Evolutionary conservation across 1,140 invertebrate species (phyloP).

Genomic region (Halictus rubicundus): DNA sequence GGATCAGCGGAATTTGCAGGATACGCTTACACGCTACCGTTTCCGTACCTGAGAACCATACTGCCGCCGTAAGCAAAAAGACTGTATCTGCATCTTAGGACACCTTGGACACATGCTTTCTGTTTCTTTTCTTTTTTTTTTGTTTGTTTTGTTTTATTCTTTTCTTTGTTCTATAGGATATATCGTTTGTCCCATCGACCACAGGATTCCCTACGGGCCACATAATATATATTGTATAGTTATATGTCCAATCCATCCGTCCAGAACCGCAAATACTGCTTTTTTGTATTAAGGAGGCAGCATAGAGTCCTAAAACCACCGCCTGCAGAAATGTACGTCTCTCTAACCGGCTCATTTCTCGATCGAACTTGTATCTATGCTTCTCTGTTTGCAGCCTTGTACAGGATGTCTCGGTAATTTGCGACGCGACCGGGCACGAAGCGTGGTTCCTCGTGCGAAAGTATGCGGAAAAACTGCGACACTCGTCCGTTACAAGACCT

Average conservation of each 20-base stretch:
- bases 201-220: constrained; percentile 42
- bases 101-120: constrained; percentile 60
- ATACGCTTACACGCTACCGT: constrained; percentile 57
- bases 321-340: constrained; percentile 19
- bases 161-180: constrained; percentile 1
- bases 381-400: too few species aligned
- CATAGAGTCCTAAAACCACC: constrained; percentile 55
- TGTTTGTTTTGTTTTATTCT: too few species aligned
- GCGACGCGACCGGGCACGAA: too few species aligned
- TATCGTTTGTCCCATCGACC: constrained; percentile 43
- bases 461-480: too few species aligned
- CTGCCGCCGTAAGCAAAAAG: constrained; percentile 63
- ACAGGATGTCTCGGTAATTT: too few species aligned
- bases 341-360: constrained; percentile 37
- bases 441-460: too few species aligned
- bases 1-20: constrained; percentile 59
- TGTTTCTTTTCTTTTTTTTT: constrained; percentile 32
- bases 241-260: constrained; percentile 56
- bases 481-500: too few species aligned
- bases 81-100: constrained; percentile 62
- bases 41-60: constrained; percentile 63
- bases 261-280: constrained; percentile 64
- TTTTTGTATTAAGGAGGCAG: constrained; percentile 66
- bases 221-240: constrained; percentile 38
- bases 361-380: too few species aligned